These are phyloP conservation scores for Macaca mulatta DNA, from an alignment of 2,113 vertebrate genomes.

Conservation along the genomic window DNA sequence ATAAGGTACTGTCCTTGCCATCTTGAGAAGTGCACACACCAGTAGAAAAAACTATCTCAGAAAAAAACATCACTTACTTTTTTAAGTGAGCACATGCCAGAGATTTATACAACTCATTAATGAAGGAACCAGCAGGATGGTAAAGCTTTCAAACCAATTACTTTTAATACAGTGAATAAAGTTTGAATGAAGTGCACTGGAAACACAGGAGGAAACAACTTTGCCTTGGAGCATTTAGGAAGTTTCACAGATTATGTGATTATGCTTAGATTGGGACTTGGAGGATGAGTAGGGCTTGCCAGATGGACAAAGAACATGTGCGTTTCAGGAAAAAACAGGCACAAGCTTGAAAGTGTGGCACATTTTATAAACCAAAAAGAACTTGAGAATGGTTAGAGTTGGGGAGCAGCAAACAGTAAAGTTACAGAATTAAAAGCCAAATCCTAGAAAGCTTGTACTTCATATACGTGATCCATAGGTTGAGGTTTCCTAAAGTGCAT, in stretches of 20 bases:
- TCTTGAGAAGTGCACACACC: background rate
- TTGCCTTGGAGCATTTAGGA: conserved; percentile 29
- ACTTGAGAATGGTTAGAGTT: background rate
- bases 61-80: background rate
- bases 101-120: conserved; percentile 65
- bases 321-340: background rate
- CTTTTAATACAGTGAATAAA: conserved; percentile 55
- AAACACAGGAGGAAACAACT: conserved; percentile 49
- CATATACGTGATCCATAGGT: background rate
- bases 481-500: background rate
- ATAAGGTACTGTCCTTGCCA: background rate
- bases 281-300: background rate
- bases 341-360: background rate
- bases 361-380: background rate
- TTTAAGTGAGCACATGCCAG: conserved; percentile 21
- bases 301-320: background rate
- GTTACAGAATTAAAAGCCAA: background rate
- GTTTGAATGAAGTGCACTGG: conserved; percentile 53
- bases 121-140: conserved; percentile 32
- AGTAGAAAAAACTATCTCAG: background rate
- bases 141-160: conserved; percentile 52
- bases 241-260: background rate
- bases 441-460: background rate
- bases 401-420: background rate
- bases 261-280: background rate